These are phyloP conservation scores for Callipepla squamata DNA, from an alignment of 2,113 vertebrate species.

Conservation along the genomic window DNA sequence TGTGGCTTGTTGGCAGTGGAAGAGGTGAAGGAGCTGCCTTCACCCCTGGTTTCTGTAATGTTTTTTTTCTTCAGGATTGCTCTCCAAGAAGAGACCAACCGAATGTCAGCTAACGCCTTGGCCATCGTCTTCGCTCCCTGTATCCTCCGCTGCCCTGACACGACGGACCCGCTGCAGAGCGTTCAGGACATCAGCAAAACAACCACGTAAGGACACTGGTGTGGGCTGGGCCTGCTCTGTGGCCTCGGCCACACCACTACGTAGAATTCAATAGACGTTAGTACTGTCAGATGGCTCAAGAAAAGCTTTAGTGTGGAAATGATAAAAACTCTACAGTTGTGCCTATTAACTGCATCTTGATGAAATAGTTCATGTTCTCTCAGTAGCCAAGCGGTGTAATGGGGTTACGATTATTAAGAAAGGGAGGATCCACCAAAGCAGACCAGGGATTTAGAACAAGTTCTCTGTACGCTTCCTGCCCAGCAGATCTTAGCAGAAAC, in stretches of 20 bases:
- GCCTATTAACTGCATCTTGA: neutral
- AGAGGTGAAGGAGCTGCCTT: neutral
- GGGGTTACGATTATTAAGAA: neutral
- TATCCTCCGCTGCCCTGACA: conserved; percentile 95
- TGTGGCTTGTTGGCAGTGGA: neutral
- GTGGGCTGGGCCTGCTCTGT: neutral
- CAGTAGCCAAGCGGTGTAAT: neutral
- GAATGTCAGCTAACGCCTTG: conserved; percentile 97
- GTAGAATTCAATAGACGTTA: neutral
- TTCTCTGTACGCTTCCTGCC: neutral
- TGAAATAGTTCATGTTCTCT: neutral
- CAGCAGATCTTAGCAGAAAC: neutral
- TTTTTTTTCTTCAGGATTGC: conserved; percentile 81
- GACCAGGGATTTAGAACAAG: neutral
- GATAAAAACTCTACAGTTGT: neutral
- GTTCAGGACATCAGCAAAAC: conserved; percentile 98
- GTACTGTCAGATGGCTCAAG: neutral
- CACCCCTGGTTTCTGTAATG: neutral
- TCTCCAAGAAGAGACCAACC: conserved; percentile 95
- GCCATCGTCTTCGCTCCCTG: conserved; percentile 98
- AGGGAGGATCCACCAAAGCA: neutral
- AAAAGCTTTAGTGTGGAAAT: neutral
- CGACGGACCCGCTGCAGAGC: conserved; percentile 92
- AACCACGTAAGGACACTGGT: conserved; percentile 86
- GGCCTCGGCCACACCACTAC: neutral